Evolutionary conservation across 2,797 vertebrate genomes (phyloP).

Genomic region (Fistularia tabacaria): DNA sequence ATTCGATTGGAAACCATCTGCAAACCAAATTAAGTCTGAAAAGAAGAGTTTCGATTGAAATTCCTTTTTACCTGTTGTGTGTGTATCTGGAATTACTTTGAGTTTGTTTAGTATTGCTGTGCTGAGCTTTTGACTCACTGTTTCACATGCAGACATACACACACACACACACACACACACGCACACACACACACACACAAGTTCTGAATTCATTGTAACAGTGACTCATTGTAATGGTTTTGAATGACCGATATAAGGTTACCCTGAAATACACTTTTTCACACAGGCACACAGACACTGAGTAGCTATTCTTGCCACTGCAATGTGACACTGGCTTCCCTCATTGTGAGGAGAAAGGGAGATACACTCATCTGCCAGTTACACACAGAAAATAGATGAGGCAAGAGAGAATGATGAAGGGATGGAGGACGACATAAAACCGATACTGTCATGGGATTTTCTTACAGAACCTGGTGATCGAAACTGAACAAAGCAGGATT

Average conservation of each 20-base stretch:
- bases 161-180: conserved; percentile 7
- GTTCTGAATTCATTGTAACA: conserved; percentile 50
- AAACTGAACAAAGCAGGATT: too few relatives aligned
- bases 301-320: conserved; percentile 53
- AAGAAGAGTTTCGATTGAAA: too few relatives aligned
- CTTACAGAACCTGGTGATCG: too few relatives aligned
- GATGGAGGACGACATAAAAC: background rate
- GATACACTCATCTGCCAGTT: conserved; percentile 2
- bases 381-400: conserved; percentile 5
- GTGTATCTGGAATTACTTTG: background rate
- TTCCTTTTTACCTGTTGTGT: too few relatives aligned
- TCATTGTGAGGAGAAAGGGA: conserved; percentile 47
- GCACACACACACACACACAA: conserved; percentile 8
- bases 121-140: conserved; percentile 11
- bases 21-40: too few relatives aligned
- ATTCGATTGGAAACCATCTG: too few relatives aligned
- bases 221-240: conserved; percentile 55
- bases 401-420: conserved; percentile 13
- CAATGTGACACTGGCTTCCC: conserved; percentile 63
- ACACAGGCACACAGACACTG: conserved; percentile 16
- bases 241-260: conserved; percentile 69
- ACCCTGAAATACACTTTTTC: conserved; percentile 44
- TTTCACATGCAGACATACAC: conserved; percentile 25
- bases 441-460: too few relatives aligned
- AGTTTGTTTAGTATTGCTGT: conserved; percentile 4